Evolutionary conservation across 2,113 vertebrate genomes (phyloP).

Genomic region (Gobius niger): DNA sequence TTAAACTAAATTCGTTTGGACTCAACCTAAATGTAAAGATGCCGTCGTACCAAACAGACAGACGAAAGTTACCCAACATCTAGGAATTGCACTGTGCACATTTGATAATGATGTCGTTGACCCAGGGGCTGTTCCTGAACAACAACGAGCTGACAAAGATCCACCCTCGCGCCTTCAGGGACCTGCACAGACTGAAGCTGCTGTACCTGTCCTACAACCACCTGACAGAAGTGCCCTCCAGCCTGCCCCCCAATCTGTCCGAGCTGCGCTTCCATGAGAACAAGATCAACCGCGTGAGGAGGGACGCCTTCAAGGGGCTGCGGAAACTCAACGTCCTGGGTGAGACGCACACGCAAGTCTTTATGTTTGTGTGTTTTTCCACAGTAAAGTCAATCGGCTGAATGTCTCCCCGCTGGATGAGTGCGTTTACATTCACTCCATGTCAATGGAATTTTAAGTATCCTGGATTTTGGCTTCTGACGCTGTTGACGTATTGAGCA

Average conservation of each 20-base stretch:
- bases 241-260: constrained; percentile 86
- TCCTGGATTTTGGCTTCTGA: too few species aligned
- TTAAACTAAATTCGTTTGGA: not conserved
- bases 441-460: too few species aligned
- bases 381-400: too few species aligned
- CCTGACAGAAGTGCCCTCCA: constrained; percentile 88
- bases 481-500: too few species aligned
- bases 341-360: constrained; percentile 47
- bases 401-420: too few species aligned
- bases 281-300: constrained; percentile 88
- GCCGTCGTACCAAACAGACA: too few species aligned
- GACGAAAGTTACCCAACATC: too few species aligned
- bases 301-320: constrained; percentile 88
- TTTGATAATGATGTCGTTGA: not conserved
- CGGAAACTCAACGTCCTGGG: constrained; percentile 92
- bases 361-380: too few species aligned
- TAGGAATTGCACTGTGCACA: too few species aligned
- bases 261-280: constrained; percentile 96
- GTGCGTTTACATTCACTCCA: too few species aligned
- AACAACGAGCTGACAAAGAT: constrained; percentile 94
- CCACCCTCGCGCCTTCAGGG: constrained; percentile 90
- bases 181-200: constrained; percentile 84
- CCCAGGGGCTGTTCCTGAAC: constrained; percentile 90
- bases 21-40: not conserved
- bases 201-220: constrained; percentile 93